Percentiles rank a stretch among this genome's conserved stretches.
These are phyloP conservation scores for Archilochus colubris DNA, from an alignment of 2,113 vertebrate genomes.

Conservation along the genomic window DNA sequence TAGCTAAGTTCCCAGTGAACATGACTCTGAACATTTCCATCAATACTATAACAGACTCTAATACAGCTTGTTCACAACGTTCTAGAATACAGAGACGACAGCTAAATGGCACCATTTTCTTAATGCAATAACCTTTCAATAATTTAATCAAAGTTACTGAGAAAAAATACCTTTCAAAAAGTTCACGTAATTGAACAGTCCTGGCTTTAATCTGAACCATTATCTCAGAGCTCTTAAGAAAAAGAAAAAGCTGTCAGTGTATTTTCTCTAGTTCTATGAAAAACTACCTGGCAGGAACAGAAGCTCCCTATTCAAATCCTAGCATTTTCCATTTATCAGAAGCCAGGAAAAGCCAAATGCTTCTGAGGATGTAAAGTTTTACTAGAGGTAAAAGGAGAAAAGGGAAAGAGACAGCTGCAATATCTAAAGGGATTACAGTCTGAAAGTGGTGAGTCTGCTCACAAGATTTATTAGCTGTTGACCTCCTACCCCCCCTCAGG, in stretches of 20 bases:
- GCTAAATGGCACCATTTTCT: neutral
- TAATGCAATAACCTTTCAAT: slow-evolving; percentile 31
- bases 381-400: neutral
- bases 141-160: neutral
- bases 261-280: neutral
- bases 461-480: slow-evolving; percentile 53
- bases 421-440: neutral
- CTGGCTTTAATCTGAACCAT: neutral
- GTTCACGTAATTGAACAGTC: neutral
- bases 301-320: neutral
- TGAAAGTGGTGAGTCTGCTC: slow-evolving; percentile 27
- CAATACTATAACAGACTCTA: neutral
- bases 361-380: neutral
- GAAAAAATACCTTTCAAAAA: slow-evolving; percentile 1
- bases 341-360: slow-evolving; percentile 10
- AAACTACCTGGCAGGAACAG: neutral
- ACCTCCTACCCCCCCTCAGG: slow-evolving; percentile 10
- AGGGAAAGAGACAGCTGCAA: neutral
- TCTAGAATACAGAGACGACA: neutral
- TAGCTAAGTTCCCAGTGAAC: neutral
- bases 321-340: slow-evolving; percentile 19
- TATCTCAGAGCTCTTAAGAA: neutral
- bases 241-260: neutral
- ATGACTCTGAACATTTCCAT: neutral
- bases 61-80: neutral